Conservation (phyloP, 2,888 invertebrate species). For the Mystacides longicornis region DNA sequence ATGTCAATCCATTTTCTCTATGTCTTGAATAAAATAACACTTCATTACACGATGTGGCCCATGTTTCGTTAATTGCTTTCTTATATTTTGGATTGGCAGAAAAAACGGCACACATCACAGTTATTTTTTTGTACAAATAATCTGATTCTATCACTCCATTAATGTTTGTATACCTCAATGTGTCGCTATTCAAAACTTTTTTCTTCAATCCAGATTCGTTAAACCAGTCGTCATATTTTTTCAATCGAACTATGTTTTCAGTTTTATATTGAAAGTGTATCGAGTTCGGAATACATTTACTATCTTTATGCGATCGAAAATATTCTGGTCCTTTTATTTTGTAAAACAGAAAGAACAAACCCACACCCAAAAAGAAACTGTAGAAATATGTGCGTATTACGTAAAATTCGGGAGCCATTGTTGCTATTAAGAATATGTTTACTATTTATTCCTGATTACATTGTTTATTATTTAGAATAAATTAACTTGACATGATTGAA, state of each 20-base stretch:
- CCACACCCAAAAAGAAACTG: conserved; percentile 16
- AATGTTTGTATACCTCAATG: conserved; percentile 15
- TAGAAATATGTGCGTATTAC: conserved; percentile 17
- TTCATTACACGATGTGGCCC: conserved; percentile 37
- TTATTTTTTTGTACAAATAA: conserved; percentile 32
- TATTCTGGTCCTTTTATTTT: neutral
- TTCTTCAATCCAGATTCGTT: conserved; percentile 24
- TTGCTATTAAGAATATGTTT: too few species aligned
- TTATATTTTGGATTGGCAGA: conserved; percentile 37
- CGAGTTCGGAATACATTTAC: neutral
- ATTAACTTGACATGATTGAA: too few species aligned
- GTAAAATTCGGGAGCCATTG: conserved; percentile 19
- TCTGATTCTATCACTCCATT: conserved; percentile 28
- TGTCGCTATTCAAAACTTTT: conserved; percentile 14
- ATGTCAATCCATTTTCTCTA: conserved; percentile 6
- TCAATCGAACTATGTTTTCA: neutral
- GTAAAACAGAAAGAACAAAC: conserved; percentile 7
- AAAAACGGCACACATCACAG: conserved; percentile 42
- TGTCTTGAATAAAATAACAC: conserved; percentile 31
- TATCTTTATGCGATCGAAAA: neutral
- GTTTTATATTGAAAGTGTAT: neutral
- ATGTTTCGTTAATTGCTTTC: conserved; percentile 35
- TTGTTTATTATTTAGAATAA: too few species aligned
- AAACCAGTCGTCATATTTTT: conserved; percentile 29
- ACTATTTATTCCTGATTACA: too few species aligned